phyloP scores from a whole-genome alignment of 1,140 invertebrate species.

The Sarcophaga peregrina region DNA sequence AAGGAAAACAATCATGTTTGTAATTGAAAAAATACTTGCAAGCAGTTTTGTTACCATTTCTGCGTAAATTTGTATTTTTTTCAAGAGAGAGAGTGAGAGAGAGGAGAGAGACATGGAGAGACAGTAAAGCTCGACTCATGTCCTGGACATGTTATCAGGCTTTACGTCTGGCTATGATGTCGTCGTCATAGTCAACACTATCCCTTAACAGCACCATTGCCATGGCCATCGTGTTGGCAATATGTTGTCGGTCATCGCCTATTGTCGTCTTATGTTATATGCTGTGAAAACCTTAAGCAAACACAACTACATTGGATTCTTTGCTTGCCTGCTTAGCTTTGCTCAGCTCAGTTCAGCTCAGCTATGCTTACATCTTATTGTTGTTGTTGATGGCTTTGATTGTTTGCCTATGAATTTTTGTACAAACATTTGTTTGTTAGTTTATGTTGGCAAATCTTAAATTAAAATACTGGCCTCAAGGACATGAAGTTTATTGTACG shows the following conservation, averaged over 20 bases:
- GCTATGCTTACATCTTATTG: no score
- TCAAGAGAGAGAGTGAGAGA: not conserved
- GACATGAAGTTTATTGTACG: conserved; percentile 13
- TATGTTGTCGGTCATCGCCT: no score
- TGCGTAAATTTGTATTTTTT: not conserved
- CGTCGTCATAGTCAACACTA: not conserved
- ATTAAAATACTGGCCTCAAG: conserved; percentile 42
- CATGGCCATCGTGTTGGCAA: no score
- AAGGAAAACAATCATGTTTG: conserved; percentile 6
- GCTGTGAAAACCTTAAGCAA: conserved; percentile 22
- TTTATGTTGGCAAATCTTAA: conserved; percentile 36
- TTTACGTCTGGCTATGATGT: conserved; percentile 1
- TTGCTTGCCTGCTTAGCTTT: not conserved
- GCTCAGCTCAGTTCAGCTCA: not conserved
- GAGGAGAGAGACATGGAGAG: not conserved
- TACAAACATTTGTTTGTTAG: conserved; percentile 36
- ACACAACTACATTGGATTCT: not conserved
- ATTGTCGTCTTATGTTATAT: no score
- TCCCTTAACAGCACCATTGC: not conserved
- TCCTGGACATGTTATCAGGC: conserved; percentile 4
- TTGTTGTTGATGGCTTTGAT: conserved; percentile 16
- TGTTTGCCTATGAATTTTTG: conserved; percentile 40
- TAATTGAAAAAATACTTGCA: conserved; percentile 10
- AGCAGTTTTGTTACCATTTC: no score
- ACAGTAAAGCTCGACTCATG: no score